Percentiles rank a stretch among this genome's conserved stretches.
These are phyloP conservation scores for Atrina japonica DNA, from an alignment of 2,888 invertebrate species.

Conservation along the genomic window DNA sequence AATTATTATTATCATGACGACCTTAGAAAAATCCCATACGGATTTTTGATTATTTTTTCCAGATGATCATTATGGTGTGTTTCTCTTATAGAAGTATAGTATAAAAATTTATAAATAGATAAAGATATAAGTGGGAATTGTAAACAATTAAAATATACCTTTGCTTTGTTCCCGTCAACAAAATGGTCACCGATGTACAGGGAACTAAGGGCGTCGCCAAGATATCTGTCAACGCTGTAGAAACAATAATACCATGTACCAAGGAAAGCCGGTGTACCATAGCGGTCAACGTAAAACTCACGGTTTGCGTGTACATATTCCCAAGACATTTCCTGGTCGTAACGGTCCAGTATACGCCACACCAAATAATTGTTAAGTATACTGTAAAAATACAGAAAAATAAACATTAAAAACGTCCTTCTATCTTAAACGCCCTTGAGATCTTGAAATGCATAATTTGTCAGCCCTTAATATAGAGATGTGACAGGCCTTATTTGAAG, in stretches of 20 bases:
- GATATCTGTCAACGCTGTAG: constrained; percentile 47
- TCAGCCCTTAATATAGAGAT: no score
- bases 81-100: no score
- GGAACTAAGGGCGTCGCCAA: constrained; percentile 67
- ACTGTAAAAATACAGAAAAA: constrained; percentile 69
- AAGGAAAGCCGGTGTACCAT: constrained; percentile 59
- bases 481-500: no score
- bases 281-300: constrained; percentile 63
- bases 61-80: no score
- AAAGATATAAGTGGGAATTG: no score
- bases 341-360: constrained; percentile 83
- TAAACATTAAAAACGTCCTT: background rate
- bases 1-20: no score
- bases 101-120: no score
- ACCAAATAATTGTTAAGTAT: constrained; percentile 84
- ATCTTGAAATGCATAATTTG: no score
- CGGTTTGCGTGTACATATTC: constrained; percentile 77
- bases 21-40: no score
- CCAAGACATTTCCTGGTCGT: constrained; percentile 83
- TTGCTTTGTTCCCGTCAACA: constrained; percentile 63
- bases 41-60: no score
- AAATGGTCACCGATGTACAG: constrained; percentile 69
- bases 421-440: no score
- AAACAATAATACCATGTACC: constrained; percentile 71
- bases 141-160: background rate